Evolutionary conservation across 2,113 vertebrate genomes (phyloP), one percentile per base, ranked within the genome.

Genomic region (Amphiprion ocellaris): DNA sequence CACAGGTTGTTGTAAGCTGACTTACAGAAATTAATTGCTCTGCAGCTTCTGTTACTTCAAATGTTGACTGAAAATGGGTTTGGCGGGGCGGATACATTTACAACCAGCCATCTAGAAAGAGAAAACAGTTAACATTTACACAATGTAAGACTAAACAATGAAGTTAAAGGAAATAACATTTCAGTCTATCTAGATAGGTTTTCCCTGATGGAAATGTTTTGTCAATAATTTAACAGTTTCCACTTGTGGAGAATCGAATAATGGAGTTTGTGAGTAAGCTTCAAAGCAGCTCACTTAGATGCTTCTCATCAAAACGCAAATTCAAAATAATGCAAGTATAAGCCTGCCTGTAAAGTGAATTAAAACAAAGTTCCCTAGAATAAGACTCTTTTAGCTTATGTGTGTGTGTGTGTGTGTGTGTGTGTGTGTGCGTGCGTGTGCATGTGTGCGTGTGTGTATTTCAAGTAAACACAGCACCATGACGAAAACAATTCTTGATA

Each of bases 261-360:
- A 26, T 24, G 56, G 1, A 71, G 33, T 74, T 64, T 83, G 50
- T 33, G n/a, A 49, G 5, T 58, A 67, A 55, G 17, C 19, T 49
- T 44, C 19, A 76, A 60, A 50, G 2, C 53, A 1, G 5, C 41
- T 61, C 41, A 53, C 54, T 30, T n/a, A 52, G 53, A 67, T 49
- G 47, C 56, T 52, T 75, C 52, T 72, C 77, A 69, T 79, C 61
- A 53, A 14, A 77, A 73, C 55, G 61, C 37, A 44, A 44, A 44
- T 44, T 44, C 41, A 44, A 44, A 44, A 44, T 44, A 15, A 44
- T 4, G 14, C 41, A 44, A 44, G 41, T 44, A 15, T 60, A 30
- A 61, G 54, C n/a, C 77, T 54, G 52, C 28, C 55, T 67, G 44
- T 50, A 37, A 81, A 77, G 67, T 44, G 54, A 62, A 16, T 71